Conservation (phyloP, 2,888 invertebrate species). For the Siphlonurus alternatus region DNA sequence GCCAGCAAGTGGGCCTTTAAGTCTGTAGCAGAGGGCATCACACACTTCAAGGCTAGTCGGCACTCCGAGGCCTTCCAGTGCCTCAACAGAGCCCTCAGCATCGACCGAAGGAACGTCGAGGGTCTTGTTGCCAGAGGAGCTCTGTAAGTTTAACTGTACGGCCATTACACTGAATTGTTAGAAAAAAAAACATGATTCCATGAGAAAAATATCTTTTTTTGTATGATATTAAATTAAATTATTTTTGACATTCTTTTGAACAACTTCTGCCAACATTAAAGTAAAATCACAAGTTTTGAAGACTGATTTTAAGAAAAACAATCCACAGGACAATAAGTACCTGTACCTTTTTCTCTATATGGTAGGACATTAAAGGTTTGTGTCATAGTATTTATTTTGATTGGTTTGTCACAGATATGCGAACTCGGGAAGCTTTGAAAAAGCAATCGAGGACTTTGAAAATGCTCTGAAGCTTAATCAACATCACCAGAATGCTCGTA, state of each 20-base stretch:
- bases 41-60: conserved; percentile 81
- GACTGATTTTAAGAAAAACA: not conserved
- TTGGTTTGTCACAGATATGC: conserved; percentile 41
- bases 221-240: too few species aligned
- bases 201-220: too few species aligned
- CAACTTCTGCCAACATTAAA: too few species aligned
- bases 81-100: conserved; percentile 79
- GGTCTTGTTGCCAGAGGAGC: conserved; percentile 84
- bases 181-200: too few species aligned
- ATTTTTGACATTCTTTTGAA: too few species aligned
- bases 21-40: conserved; percentile 88
- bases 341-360: too few species aligned
- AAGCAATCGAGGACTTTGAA: conserved; percentile 90
- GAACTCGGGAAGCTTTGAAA: conserved; percentile 82
- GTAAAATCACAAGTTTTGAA: not conserved
- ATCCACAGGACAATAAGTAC: too few species aligned
- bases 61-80: conserved; percentile 92
- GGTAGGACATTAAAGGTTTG: too few species aligned
- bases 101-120: conserved; percentile 83
- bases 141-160: conserved; percentile 41
- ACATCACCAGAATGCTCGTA: conserved; percentile 80
- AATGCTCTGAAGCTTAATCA: conserved; percentile 76
- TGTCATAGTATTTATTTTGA: conserved; percentile 1
- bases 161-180: too few species aligned
- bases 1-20: conserved; percentile 89